These are phyloP conservation scores for Neosilurus hyrtlii DNA, from an alignment of 2,797 vertebrate genomes.

Conservation along the genomic window DNA sequence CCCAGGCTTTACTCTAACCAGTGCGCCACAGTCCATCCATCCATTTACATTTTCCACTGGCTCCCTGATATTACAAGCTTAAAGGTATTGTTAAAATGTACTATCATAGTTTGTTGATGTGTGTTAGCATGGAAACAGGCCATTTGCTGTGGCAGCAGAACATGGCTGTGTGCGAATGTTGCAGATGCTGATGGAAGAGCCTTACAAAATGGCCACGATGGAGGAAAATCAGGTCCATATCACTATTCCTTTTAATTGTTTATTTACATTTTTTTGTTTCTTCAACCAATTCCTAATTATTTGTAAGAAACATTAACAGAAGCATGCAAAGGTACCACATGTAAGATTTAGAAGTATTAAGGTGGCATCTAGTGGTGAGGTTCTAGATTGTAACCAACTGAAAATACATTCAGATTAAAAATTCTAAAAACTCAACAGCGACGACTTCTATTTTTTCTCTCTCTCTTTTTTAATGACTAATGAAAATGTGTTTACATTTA, in stretches of 20 bases:
- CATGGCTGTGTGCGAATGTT: constrained; percentile 80
- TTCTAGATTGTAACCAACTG: too few species aligned
- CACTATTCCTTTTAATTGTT: background rate
- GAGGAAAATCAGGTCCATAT: constrained; percentile 80
- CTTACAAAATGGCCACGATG: constrained; percentile 81
- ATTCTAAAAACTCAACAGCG: too few species aligned
- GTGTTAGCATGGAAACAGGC: constrained; percentile 75
- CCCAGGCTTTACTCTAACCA: too few species aligned
- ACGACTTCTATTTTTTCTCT: too few species aligned
- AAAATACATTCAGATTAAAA: too few species aligned
- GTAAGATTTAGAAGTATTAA: too few species aligned
- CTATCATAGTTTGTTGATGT: background rate
- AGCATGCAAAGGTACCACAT: background rate
- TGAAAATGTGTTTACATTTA: too few species aligned
- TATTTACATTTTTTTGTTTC: too few species aligned
- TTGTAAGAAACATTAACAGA: background rate
- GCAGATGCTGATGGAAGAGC: constrained; percentile 68
- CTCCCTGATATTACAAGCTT: background rate
- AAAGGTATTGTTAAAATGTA: background rate
- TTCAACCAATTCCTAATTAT: background rate
- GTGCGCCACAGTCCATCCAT: too few species aligned
- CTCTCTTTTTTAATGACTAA: too few species aligned
- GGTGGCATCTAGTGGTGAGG: too few species aligned
- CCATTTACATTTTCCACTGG: background rate
- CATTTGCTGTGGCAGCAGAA: constrained; percentile 83